Percentiles rank a stretch among this genome's conserved stretches.
These are phyloP conservation scores for Aegithalos caudatus DNA, from an alignment of 2,113 vertebrate genomes.

Conservation along the genomic window DNA sequence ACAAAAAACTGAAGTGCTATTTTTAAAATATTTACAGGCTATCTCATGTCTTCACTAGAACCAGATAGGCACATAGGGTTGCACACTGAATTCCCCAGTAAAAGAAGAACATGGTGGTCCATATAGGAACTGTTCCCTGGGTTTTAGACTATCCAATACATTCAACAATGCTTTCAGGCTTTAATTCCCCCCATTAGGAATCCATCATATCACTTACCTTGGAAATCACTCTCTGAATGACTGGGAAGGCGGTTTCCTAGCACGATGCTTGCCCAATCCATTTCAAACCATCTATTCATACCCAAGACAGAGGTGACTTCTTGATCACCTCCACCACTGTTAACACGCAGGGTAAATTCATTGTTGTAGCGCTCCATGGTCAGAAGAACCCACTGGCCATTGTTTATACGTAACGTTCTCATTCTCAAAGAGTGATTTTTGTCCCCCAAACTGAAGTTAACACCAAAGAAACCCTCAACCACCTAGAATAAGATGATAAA, in stretches of 20 bases:
- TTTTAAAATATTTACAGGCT: background rate
- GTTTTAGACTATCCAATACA: background rate
- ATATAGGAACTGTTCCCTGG: background rate
- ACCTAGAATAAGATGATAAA: constrained; percentile 67
- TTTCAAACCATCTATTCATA: constrained; percentile 67
- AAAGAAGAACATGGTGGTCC: background rate
- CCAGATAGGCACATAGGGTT: background rate
- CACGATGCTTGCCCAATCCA: constrained; percentile 73
- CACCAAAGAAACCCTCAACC: constrained; percentile 73
- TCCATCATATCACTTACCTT: constrained; percentile 68
- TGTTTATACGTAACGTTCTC: constrained; percentile 73
- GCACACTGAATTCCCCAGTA: background rate
- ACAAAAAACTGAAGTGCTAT: background rate
- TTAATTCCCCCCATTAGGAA: background rate
- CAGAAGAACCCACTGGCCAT: constrained; percentile 84
- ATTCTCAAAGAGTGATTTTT: constrained; percentile 71
- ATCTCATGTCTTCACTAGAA: background rate
- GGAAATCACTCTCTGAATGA: constrained; percentile 71
- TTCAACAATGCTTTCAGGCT: background rate
- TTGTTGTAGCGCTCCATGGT: constrained; percentile 81
- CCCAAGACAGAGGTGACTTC: constrained; percentile 78
- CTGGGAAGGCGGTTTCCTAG: constrained; percentile 72
- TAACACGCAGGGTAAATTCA: constrained; percentile 78
- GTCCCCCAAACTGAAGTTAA: constrained; percentile 78
- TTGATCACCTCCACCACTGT: constrained; percentile 79